These are phyloP conservation scores for Opisthograptis luteolata DNA, from an alignment of 2,888 invertebrate species.

Conservation along the genomic window DNA sequence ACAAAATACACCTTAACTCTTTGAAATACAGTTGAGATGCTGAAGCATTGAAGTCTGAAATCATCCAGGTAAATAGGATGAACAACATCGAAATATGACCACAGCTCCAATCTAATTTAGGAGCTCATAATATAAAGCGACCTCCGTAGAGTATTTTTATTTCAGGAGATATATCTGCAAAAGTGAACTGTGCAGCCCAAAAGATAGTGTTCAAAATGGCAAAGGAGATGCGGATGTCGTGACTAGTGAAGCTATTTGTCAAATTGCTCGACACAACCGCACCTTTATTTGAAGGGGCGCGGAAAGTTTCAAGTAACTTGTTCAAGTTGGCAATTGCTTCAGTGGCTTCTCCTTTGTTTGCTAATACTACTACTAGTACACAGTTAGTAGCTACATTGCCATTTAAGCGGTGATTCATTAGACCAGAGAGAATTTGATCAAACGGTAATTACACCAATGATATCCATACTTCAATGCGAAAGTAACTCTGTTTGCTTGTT, in stretches of 20 bases:
- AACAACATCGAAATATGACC: neutral
- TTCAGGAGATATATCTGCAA: neutral
- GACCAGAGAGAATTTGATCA: too few species aligned
- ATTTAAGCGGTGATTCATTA: too few species aligned
- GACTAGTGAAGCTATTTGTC: constrained; percentile 18
- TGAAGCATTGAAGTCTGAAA: neutral
- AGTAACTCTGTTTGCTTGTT: too few species aligned
- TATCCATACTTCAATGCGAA: too few species aligned
- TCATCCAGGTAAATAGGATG: neutral
- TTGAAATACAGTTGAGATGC: neutral
- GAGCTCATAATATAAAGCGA: neutral
- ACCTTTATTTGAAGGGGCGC: neutral
- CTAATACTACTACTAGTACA: too few species aligned
- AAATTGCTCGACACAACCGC: constrained; percentile 18
- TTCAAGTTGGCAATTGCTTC: neutral
- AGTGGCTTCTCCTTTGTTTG: neutral
- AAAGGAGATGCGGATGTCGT: constrained; percentile 1
- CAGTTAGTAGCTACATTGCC: too few species aligned
- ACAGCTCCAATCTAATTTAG: neutral
- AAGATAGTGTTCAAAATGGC: constrained; percentile 1
- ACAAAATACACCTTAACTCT: neutral
- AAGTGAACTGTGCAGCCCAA: neutral
- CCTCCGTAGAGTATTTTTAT: neutral
- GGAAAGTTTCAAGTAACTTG: constrained; percentile 17
- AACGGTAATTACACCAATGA: too few species aligned